Evolutionary conservation across 2,888 invertebrate genomes (phyloP), one percentile per base, ranked within the genome.

Genomic region (Ophioninae sp.): DNA sequence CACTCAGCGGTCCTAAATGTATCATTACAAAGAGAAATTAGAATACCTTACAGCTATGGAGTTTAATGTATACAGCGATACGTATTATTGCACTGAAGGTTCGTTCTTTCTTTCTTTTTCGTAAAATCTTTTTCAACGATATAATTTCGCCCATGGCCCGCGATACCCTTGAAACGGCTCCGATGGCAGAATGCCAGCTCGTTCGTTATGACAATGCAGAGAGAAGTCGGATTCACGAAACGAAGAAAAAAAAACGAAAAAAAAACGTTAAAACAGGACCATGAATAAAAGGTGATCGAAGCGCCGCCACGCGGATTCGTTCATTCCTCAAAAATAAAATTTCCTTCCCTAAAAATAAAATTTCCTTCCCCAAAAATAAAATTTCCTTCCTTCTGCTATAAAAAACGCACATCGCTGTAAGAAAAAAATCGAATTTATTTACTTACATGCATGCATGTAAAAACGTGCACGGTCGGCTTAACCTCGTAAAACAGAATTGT

Each of bases 51-150:
- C 17, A 69, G 30, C 50, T 37, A 13, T 56, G 56, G 30, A 74
- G 20, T 65, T 65, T 57, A 57, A 2, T 64, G n/a, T 73, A 3
- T n/a, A 67, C n/a, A 61, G 65, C 20, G 64, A 72, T 72, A 72
- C 56, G 68, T 67, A 67, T 79, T 79, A 79, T 73, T 73, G 73
- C 72, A 65, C 72, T 65, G 73, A 67, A 57, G 50, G 30, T 76
- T 76, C 64, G 23, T 5, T 30, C 56, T 64, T 10, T 30, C 56
- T 64, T 10, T 21, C 10, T 1, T 41, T 41, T 20, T 56, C 68
- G 68, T 21, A 21, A 56, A 17, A 50, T 17, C 50, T 50, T 50
- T 50, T 50, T 13, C 50, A 50, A 50, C 17, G 50, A 50, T 50
- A 50, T 17, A 13, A 50, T 50, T 50, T 3, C 50, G 50, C 13